Evolutionary conservation across 1,140 invertebrate species (phyloP), one percentile per base, ranked within the genome.

Genomic region (Anastrepha ludens): DNA sequence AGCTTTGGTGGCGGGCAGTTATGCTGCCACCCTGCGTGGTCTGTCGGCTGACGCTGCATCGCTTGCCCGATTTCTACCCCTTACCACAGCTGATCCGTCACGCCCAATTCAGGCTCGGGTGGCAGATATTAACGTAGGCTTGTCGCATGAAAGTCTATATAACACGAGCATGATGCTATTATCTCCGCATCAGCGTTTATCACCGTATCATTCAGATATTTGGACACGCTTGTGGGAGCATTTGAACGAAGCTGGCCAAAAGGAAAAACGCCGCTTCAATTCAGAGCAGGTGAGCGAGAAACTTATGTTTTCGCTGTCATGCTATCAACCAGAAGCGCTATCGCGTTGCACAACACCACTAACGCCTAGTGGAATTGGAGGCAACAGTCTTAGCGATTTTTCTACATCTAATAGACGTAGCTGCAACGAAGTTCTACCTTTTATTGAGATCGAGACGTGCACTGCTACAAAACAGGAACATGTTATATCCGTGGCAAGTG

Each of bases 381-480:
- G 94, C 62, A 91, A 94, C 7, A 93, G 93, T 8, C 92, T 95
- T 7, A 93, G 93, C 0, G 95, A 95, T 86, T 94, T 95, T 90
- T 93, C 94, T 87, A 85, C 93, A 88, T 90, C 92, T 13, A 92
- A 93, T 55, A 89, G 93, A 41, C 88, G 93, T 89, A 91, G 88
- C 87, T 93, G 91, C 90, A 94, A 93, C 65, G 95, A 95, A 89
- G 91, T 94, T 86, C 93, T 98, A 88, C 97, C 97, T 0, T 98
- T 98, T 92, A 94, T 96, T 67, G 97, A 98, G 92, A 94, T 96
- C n/a, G 97, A 98, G 93, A 96, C 95, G 47, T 97, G 97, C 90
- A 97, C 97, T 5, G 97, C 97, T 13, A 97, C 96, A 88, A 97
- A 97, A 90, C 97, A 97, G 91, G 97, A 98, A 89, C 97, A 98